Base-by-base conservation (phyloP, 2,888 invertebrate species). In the Tetragonisca angustula region DNA sequence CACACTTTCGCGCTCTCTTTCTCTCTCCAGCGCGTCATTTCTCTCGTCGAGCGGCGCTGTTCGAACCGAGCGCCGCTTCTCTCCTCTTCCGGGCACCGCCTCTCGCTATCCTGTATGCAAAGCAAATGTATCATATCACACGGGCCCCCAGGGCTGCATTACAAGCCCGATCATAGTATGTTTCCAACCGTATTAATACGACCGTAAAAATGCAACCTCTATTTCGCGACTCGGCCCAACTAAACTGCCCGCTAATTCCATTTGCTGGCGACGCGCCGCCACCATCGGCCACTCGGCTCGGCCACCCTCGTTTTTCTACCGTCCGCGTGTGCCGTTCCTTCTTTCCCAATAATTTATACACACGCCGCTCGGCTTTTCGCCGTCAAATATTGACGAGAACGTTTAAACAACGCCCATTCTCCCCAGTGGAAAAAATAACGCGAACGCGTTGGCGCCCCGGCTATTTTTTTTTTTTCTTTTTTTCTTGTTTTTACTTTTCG, bases 121-220 rank as follows among this genome's bases (percentile, higher is more conserved):
- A 91, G 91, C 92, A 92, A 93, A 93, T 93, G 93, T 92, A 93
- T 93, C 93, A 92, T 93, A 92, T 92, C 92, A 87, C 92, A 92
- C 91, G 86, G 89, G 90, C 92, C 93, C 93, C 93, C 74, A 93
- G 93, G 93, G 93, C 81, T 93, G 92, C 93, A 93, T 93, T 93
- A 93, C 92, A 91, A 91, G 90, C 91, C 92, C 93, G 93, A 93
- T 93, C 93, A 92, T 93, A 91, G 91, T 91, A 91, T 88, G 91
- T 92, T 92, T 92, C 91, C 91, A 90, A 76, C 87, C 88, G 89
- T 93, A 93, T 93, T 93, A 93, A 93, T 93, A 91, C 91, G 87
- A 76, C 88, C 85, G 90, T 86, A 93, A 93, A 93, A 93, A 92
- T 92, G 91, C 90, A 87, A 87, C 87, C 87, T 87, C 87, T 90